phyloP scores from a whole-genome alignment of 2,113 vertebrate genomes.

The Amblyornis subalaris region DNA sequence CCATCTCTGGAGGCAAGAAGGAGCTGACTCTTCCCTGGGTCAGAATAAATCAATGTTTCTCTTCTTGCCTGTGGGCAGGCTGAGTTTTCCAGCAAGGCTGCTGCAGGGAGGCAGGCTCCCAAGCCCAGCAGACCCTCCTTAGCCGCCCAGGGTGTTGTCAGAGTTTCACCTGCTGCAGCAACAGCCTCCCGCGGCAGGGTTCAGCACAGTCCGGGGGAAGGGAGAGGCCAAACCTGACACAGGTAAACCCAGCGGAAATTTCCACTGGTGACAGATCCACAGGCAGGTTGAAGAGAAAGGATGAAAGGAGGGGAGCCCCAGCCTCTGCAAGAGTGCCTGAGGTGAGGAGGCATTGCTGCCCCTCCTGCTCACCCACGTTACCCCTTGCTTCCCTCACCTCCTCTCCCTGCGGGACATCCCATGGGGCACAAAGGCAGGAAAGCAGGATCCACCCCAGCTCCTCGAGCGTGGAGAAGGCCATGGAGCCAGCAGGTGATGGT shows the following conservation, averaged over 20 bases:
- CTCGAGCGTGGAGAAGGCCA: not conserved
- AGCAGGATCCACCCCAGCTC: not conserved
- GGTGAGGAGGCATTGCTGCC: not conserved
- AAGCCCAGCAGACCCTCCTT: not conserved
- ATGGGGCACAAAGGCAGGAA: not conserved
- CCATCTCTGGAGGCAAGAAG: not conserved
- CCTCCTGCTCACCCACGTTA: fast-evolving
- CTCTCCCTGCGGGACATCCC: fast-evolving
- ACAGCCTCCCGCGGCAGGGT: fast-evolving
- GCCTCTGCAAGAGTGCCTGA: not conserved
- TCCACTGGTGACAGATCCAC: not conserved
- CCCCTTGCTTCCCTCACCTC: not conserved
- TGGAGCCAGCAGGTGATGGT: not conserved
- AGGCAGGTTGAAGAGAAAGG: not conserved
- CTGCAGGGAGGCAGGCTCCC: not conserved
- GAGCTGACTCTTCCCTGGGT: not conserved
- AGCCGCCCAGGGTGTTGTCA: not conserved
- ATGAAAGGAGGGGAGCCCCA: not conserved
- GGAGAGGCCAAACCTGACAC: not conserved
- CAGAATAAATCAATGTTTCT: not conserved
- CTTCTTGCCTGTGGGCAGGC: not conserved
- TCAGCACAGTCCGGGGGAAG: fast-evolving
- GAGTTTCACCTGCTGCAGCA: not conserved
- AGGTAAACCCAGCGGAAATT: not conserved
- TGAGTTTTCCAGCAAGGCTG: not conserved